Evolutionary conservation across 2,113 vertebrate genomes (phyloP).

Genomic region (Alosa alosa): DNA sequence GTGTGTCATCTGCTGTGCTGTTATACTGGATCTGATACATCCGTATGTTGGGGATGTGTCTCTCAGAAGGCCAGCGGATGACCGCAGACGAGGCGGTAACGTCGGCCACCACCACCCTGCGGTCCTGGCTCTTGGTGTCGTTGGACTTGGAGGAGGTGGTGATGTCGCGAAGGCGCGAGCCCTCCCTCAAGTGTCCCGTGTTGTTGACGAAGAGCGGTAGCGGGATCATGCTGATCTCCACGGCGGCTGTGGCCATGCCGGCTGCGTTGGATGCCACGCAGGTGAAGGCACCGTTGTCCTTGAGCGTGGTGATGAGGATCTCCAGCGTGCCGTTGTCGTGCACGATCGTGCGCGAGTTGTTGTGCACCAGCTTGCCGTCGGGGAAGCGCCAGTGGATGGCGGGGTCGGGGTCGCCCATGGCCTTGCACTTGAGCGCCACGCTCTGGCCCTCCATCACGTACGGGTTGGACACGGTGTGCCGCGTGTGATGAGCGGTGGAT

Average conservation of each 20-base stretch:
- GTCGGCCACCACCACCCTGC: conserved; percentile 76
- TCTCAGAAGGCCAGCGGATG: conserved; percentile 86
- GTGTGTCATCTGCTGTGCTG: conserved; percentile 85
- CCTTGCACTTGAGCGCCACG: conserved; percentile 83
- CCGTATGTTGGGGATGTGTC: conserved; percentile 85
- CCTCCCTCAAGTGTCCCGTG: conserved; percentile 78
- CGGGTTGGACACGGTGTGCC: conserved; percentile 74
- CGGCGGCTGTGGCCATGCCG: conserved; percentile 81
- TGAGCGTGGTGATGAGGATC: conserved; percentile 86
- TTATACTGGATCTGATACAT: conserved; percentile 97
- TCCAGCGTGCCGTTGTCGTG: conserved; percentile 87
- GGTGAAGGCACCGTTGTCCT: conserved; percentile 87
- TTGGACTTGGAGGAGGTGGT: conserved; percentile 85
- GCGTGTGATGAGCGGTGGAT: conserved; percentile 84
- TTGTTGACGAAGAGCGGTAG: conserved; percentile 83
- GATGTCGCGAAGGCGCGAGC: conserved; percentile 85
- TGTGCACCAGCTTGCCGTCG: conserved; percentile 86
- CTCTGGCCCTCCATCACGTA: conserved; percentile 88
- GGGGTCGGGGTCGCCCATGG: conserved; percentile 84
- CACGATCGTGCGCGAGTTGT: conserved; percentile 80
- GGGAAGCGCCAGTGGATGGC: conserved; percentile 88
- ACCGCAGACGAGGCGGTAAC: conserved; percentile 83
- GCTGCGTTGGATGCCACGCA: conserved; percentile 93
- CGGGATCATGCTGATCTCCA: conserved; percentile 84
- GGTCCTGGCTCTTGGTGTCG: conserved; percentile 78